phyloP scores from a whole-genome alignment of 2,113 vertebrate genomes.

The Acinonyx jubatus region DNA sequence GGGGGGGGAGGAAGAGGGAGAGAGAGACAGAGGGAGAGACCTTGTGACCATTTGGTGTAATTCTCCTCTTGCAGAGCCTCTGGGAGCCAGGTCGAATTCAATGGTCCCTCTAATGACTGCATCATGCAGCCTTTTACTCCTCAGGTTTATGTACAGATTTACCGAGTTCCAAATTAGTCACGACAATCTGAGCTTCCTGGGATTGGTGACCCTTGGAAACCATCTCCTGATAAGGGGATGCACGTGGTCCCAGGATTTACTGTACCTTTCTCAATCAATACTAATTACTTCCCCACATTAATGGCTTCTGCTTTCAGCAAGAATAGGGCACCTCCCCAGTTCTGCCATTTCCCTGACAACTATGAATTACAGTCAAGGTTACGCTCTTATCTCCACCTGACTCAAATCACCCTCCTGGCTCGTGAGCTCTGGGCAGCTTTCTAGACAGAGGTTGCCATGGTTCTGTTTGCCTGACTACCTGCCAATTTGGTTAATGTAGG shows the following conservation, averaged over 20 bases:
- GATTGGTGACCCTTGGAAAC: constrained; percentile 20
- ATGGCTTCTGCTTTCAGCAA: constrained; percentile 62
- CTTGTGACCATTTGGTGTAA: not conserved
- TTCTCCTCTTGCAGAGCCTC: not conserved
- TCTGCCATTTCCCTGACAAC: constrained; percentile 65
- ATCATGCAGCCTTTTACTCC: not conserved
- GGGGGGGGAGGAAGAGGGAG: not conserved
- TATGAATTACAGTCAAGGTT: constrained; percentile 61
- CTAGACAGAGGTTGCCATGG: constrained; percentile 48
- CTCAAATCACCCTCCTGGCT: constrained; percentile 54
- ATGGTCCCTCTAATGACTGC: not conserved
- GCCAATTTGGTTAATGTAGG: constrained; percentile 48
- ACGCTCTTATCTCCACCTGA: constrained; percentile 56
- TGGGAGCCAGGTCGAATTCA: not conserved
- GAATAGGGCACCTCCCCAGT: constrained; percentile 17
- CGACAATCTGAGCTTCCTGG: constrained; percentile 32
- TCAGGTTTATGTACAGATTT: not conserved
- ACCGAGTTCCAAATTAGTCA: not conserved
- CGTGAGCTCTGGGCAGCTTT: constrained; percentile 33
- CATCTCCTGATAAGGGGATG: constrained; percentile 40
- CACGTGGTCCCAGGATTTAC: constrained; percentile 61
- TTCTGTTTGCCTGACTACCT: constrained; percentile 56
- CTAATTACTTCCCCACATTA: constrained; percentile 64
- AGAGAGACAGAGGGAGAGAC: not conserved
- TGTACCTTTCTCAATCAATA: constrained; percentile 58